phyloP scores from a whole-genome alignment of 2,888 invertebrate genomes.

The Dryococelus australis region DNA sequence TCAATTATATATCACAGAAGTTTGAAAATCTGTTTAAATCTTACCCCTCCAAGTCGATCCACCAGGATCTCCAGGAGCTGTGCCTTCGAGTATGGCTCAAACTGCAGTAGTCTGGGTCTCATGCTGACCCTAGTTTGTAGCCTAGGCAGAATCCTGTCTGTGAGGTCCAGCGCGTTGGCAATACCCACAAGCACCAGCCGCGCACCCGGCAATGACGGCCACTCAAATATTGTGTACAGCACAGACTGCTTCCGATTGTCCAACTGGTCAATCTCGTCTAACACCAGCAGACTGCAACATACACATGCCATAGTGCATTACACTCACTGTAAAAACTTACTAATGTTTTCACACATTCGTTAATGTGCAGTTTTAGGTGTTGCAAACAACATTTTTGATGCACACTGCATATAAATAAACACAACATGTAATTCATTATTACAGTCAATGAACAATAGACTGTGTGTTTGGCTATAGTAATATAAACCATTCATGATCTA shows the following conservation, averaged over 20 bases:
- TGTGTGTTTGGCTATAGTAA: too few relatives aligned
- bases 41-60: constrained; percentile 71
- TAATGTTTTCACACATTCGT: neutral
- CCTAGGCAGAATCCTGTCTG: constrained; percentile 87
- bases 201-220: constrained; percentile 77
- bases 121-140: constrained; percentile 79
- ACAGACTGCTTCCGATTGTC: constrained; percentile 84
- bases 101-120: constrained; percentile 82
- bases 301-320: neutral
- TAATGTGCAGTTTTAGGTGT: neutral
- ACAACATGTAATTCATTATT: too few relatives aligned
- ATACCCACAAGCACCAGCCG: constrained; percentile 86
- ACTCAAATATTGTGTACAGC: constrained; percentile 92
- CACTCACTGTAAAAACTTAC: constrained; percentile 30
- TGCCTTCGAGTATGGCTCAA: constrained; percentile 88
- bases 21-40: too few relatives aligned
- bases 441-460: too few relatives aligned
- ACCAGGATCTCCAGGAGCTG: constrained; percentile 89
- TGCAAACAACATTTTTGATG: constrained; percentile 17
- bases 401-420: neutral
- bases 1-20: too few relatives aligned
- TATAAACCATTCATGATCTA: too few relatives aligned
- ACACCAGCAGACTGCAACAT: constrained; percentile 72
- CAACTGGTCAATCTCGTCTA: constrained; percentile 97
- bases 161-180: constrained; percentile 95